A percentile compares a stretch with the other conserved stretches of the same genome.
Evolutionary conservation across 2,113 vertebrate species (phyloP).

Genomic region (Glareola pratincola): DNA sequence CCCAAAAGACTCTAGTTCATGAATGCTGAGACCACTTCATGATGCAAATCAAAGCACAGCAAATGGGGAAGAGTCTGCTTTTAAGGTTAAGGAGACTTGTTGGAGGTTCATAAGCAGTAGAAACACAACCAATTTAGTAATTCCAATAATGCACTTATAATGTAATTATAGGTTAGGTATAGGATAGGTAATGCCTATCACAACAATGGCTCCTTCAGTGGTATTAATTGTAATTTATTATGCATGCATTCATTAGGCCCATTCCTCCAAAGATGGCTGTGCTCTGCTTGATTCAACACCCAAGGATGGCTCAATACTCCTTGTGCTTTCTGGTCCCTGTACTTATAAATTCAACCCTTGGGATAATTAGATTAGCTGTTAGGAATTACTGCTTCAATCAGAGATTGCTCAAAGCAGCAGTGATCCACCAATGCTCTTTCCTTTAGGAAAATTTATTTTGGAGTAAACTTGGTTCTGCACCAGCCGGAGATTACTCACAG

Average conservation of each 20-base stretch:
- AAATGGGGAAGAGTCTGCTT: rapidly evolving
- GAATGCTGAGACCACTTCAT: background rate
- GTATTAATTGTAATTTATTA: constrained; percentile 35
- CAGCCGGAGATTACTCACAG: background rate
- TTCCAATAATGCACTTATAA: background rate
- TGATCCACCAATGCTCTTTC: background rate
- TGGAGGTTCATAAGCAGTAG: background rate
- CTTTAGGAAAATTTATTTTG: background rate
- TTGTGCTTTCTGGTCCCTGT: background rate
- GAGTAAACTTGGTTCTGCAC: background rate
- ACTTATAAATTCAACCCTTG: background rate
- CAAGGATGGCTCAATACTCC: background rate
- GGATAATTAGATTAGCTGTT: constrained; percentile 12
- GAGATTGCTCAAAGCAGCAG: background rate
- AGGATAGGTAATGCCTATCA: background rate
- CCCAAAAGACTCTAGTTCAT: background rate
- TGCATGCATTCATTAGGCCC: constrained; percentile 1
- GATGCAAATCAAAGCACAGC: background rate
- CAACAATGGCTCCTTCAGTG: background rate
- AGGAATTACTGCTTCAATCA: background rate
- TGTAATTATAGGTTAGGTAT: too few relatives aligned
- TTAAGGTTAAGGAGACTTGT: background rate
- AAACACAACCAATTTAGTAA: background rate
- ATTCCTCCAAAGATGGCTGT: background rate
- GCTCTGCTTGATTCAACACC: constrained; percentile 25